A percentile compares a stretch with the other conserved stretches of the same genome.
Conservation (phyloP, 1,140 invertebrate genomes). For the Pemphigus obesinymphae region DNA sequence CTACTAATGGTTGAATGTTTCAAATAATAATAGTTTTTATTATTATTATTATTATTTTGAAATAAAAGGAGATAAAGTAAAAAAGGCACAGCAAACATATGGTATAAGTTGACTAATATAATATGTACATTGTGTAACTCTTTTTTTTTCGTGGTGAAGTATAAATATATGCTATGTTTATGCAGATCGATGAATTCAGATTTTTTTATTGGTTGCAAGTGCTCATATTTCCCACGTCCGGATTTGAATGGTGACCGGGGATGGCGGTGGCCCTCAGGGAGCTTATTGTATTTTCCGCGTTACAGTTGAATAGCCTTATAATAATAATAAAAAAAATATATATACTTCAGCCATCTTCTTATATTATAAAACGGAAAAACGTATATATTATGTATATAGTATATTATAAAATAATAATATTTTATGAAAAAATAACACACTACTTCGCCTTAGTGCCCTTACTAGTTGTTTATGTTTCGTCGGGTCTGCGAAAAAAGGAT, state of each 20-base stretch:
- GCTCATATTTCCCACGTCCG: slow-evolving; percentile 19
- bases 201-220: slow-evolving; percentile 29
- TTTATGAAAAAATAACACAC: slow-evolving; percentile 39
- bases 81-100: background rate
- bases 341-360: slow-evolving; percentile 21
- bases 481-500: slow-evolving; percentile 18
- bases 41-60: background rate
- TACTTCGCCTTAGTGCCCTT: slow-evolving; percentile 16
- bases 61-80: background rate
- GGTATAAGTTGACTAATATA: background rate
- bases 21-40: background rate
- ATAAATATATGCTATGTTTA: background rate
- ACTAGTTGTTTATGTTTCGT: slow-evolving; percentile 20
- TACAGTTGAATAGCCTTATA: slow-evolving; percentile 36
- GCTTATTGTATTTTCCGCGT: slow-evolving; percentile 40
- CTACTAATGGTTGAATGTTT: too few species aligned
- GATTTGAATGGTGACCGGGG: slow-evolving; percentile 18
- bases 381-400: slow-evolving; percentile 21
- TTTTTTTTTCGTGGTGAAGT: background rate
- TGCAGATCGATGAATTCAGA: background rate
- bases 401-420: slow-evolving; percentile 41
- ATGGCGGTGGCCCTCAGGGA: slow-evolving; percentile 17
- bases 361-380: background rate
- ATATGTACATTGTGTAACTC: background rate
- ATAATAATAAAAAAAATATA: slow-evolving; percentile 27